phyloP scores from a whole-genome alignment of 2,113 vertebrate genomes.

The Herpetotheres cachinnans region DNA sequence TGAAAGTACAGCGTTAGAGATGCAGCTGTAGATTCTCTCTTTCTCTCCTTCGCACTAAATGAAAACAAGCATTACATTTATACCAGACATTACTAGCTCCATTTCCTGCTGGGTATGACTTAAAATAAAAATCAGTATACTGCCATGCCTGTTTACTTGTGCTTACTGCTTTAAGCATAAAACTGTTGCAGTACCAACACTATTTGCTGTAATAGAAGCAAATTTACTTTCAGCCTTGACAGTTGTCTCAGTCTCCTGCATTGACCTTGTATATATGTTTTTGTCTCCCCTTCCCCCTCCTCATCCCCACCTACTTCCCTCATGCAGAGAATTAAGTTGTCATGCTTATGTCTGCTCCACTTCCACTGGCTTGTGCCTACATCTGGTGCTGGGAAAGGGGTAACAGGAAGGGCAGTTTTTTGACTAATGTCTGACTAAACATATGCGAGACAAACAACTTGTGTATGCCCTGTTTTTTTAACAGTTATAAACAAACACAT shows the following conservation, averaged over 20 bases:
- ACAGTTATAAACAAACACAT: conserved; percentile 15
- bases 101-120: conserved; percentile 19
- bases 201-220: conserved; percentile 40
- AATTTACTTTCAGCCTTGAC: conserved; percentile 43
- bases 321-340: conserved; percentile 37
- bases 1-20: background rate
- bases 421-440: conserved; percentile 21
- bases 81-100: conserved; percentile 7
- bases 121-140: conserved; percentile 20
- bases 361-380: conserved; percentile 42
- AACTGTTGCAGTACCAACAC: conserved; percentile 30
- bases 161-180: conserved; percentile 44
- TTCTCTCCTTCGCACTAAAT: background rate
- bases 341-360: conserved; percentile 49
- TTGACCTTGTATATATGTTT: conserved; percentile 37
- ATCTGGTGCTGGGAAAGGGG: conserved; percentile 35
- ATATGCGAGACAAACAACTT: conserved; percentile 14
- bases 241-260: conserved; percentile 57
- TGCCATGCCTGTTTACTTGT: background rate
- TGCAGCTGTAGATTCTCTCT: background rate
- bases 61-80: conserved; percentile 28
- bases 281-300: background rate
- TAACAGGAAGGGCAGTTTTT: conserved; percentile 58
- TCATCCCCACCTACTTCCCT: background rate
- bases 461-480: background rate